phyloP scores from a whole-genome alignment of 2,888 invertebrate species.

The Cremastinae sp. region DNA sequence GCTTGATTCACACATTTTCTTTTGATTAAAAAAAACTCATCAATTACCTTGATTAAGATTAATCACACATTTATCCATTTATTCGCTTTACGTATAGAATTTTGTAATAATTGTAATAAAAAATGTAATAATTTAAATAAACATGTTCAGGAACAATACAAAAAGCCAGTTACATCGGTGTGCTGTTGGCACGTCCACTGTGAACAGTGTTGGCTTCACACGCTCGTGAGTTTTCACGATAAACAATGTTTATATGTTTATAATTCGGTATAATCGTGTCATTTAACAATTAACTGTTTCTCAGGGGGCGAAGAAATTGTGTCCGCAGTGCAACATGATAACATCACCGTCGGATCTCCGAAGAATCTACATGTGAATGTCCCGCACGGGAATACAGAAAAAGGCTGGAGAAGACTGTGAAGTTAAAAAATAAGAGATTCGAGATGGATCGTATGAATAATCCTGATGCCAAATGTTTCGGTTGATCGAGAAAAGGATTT shows the following conservation, averaged over 20 bases:
- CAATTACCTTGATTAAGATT: no score
- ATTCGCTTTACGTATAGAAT: no score
- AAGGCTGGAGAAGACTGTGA: neutral
- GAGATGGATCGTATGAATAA: neutral
- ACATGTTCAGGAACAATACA: slow-evolving; percentile 85
- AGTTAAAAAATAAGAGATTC: neutral
- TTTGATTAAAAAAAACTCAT: no score
- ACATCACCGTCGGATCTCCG: slow-evolving; percentile 93
- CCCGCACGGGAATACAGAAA: slow-evolving; percentile 8
- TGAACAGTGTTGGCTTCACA: slow-evolving; percentile 90
- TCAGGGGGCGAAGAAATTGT: slow-evolving; percentile 93
- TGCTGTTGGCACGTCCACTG: slow-evolving; percentile 99
- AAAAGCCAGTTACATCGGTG: slow-evolving; percentile 93
- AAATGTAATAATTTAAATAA: slow-evolving; percentile 10
- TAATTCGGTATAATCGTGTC: no score
- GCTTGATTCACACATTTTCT: no score
- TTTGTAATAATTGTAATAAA: no score
- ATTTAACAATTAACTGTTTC: no score
- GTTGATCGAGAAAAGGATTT: slow-evolving; percentile 7
- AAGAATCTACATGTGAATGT: slow-evolving; percentile 91
- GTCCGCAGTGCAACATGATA: slow-evolving; percentile 97
- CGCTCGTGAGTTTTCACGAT: slow-evolving; percentile 81
- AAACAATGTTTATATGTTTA: neutral
- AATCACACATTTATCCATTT: no score
- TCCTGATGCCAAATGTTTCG: neutral